A percentile compares a stretch with the other conserved stretches of the same genome.
Evolutionary conservation across 2,113 vertebrate genomes (phyloP).

Genomic region (Rattus rattus): DNA sequence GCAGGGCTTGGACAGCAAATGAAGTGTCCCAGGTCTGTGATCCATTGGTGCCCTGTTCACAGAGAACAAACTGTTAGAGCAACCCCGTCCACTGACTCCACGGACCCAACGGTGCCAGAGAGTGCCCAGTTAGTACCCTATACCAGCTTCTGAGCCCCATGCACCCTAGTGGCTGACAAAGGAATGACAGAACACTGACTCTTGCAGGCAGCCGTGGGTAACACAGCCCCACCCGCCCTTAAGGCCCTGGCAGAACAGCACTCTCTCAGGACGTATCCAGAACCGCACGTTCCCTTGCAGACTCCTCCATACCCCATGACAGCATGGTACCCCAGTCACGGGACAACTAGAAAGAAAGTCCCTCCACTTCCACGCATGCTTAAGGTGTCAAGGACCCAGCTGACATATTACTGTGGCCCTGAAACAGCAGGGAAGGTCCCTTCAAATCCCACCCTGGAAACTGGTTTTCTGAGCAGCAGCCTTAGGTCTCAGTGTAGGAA

Average conservation of each 20-base stretch:
- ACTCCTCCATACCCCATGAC: neutral
- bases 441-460: neutral
- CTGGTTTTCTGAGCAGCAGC: neutral
- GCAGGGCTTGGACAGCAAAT: constrained; percentile 94
- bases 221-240: neutral
- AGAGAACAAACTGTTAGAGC: neutral
- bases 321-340: neutral
- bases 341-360: neutral
- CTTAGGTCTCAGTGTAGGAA: neutral
- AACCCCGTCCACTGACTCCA: neutral
- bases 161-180: too few relatives aligned
- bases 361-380: neutral
- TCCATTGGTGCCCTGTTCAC: constrained; percentile 94
- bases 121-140: neutral
- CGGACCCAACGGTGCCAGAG: neutral
- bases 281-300: neutral
- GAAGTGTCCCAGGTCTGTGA: constrained; percentile 98
- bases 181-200: neutral
- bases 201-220: neutral
- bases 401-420: neutral
- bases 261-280: neutral
- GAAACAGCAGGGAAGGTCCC: neutral
- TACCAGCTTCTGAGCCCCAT: neutral
- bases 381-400: neutral
- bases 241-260: neutral